Percentiles rank a stretch among this genome's conserved stretches.
These are phyloP conservation scores for Pedetes capensis DNA, from an alignment of 2,113 vertebrate species.

Conservation along the genomic window DNA sequence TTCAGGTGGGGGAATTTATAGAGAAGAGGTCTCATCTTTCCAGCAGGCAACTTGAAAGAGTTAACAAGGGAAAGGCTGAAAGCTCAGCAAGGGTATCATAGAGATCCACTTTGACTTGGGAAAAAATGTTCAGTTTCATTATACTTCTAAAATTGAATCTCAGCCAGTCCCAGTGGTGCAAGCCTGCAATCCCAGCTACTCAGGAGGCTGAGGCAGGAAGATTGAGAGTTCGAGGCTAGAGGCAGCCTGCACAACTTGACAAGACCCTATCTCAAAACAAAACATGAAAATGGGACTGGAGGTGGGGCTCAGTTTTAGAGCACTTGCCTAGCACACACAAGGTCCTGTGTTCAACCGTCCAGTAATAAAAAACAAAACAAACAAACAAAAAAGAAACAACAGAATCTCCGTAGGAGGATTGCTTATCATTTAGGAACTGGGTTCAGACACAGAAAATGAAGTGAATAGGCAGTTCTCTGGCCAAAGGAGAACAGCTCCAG, in stretches of 20 bases:
- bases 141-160: not conserved
- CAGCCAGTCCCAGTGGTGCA: not conserved
- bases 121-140: not conserved
- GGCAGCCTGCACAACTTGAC: too few relatives aligned
- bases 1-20: not conserved
- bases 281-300: not conserved
- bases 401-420: not conserved
- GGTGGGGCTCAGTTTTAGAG: not conserved
- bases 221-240: too few relatives aligned
- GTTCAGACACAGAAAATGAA: not conserved
- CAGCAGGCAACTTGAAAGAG: not conserved
- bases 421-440: not conserved
- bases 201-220: too few relatives aligned
- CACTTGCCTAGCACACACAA: too few relatives aligned
- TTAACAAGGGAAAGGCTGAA: not conserved
- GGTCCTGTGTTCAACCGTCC: not conserved
- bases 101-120: rapidly evolving
- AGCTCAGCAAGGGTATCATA: not conserved
- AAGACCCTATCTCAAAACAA: not conserved
- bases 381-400: too few relatives aligned
- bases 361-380: not conserved
- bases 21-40: not conserved
- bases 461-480: not conserved
- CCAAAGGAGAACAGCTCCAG: not conserved
- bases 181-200: too few relatives aligned